Evolutionary conservation across 2,888 invertebrate species (phyloP), one percentile per base, ranked within the genome.

Genomic region (Orthosia incerta): DNA sequence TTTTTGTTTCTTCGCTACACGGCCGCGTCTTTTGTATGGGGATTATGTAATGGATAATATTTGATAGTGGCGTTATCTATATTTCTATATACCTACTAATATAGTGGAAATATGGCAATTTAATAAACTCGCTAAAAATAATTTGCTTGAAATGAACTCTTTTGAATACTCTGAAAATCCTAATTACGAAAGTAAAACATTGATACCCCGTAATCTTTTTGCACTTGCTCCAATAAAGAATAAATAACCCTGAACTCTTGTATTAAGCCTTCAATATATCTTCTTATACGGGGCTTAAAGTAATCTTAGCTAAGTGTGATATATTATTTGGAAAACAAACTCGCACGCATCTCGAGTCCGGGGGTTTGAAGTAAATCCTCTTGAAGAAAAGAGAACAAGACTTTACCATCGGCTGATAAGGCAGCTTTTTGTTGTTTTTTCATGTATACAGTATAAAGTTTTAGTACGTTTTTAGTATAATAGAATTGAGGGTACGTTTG

Each of bases 281-380:
- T 93, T 91, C 89, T 87, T 90, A 90, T 89, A 91, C 88, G 86
- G 83, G 85, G 92, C 93, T 94, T 93, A 90, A 87, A 91, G 91
- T 93, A 94, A 94, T 94, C 94, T 92, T 88, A 79, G 91, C 89
- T 93, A 93, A 94, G 92, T 92, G 93, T 94, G 93, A 94, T 94
- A 91, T 93, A 94, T 94, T 93, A 92, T 92, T 91, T 88, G 77
- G 88, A 89, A 94, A 94, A 92, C 92, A 94, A 93, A 91, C 91
- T 90, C 89, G 87, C 86, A 89, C 89, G 89, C 89, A 88, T 87
- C 84, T 82, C 71, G 79, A 84, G 82, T 73, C 80, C 71, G 68
- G 73, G 87, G 87, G 84, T 87, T 88, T 86, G 74, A 80, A 88
- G 86, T 89, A 89, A 90, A 91, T 90, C 91, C 88, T 80, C 76